Evolutionary conservation across 2,797 vertebrate genomes (phyloP), one percentile per base, ranked within the genome.

Genomic region (Hylomyscus alleni): DNA sequence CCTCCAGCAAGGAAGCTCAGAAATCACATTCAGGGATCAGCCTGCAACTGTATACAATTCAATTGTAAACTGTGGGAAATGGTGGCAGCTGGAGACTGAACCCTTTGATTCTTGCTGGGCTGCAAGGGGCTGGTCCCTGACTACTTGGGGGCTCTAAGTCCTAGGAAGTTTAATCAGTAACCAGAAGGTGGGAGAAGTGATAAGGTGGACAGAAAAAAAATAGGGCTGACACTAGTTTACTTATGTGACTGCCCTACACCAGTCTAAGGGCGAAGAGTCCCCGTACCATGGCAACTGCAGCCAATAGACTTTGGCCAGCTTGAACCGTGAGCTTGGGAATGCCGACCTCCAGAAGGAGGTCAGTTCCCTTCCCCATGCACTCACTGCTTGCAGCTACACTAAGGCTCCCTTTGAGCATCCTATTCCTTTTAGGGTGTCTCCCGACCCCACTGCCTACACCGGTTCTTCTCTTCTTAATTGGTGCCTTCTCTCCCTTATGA

Each of bases 241-340:
- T 98, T 98, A 96, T 98, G 96, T 94, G 96, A 98, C 97, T 95
- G 96, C 97, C 93, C 97, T 91, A 73, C 81, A 77, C 52, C 34
- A 91, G 97, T 96, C 93, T 56, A 81, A 98, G 98, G 93, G 96
- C 98, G 98, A 95, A 98, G 97, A 98, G 82, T 97, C 96, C 97
- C 94, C 97, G 98, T 91, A 69, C 96, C 96, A 93, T 96, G 93
- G 93, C 77, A 97, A 97, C 94, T 8, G 34, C 19, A 54, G 37
- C 29, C 75, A 75, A 93, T 69, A 97, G 92, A 92, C 94, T 76
- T 93, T 88, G 69, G 22, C 82, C 69, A 0, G 3, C 44, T 52
- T 95, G 90, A 84, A 94, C 97, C 96, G 86, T 95, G 96, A 94
- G 97, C 97, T 65, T 75, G 56, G 82, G 69, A 85, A 60, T 77